Evolutionary conservation across 2,113 vertebrate species (phyloP).

Genomic region (Petrocephalus microphthalmus): DNA sequence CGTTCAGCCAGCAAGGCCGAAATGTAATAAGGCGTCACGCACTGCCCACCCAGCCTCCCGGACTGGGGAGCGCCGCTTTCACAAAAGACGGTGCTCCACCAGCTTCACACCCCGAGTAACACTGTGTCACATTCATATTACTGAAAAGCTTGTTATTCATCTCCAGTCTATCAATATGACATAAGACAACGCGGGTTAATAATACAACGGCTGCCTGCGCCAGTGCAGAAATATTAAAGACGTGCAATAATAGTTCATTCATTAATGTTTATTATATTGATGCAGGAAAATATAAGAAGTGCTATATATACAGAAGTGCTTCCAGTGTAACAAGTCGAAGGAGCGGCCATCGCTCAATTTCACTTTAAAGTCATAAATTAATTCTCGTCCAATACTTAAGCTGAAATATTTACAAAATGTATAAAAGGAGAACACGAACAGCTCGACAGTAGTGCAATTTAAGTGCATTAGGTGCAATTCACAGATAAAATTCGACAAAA

Average conservation of each 20-base stretch:
- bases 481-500: neutral
- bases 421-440: neutral
- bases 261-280: neutral
- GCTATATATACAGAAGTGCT: neutral
- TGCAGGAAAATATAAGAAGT: neutral
- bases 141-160: neutral
- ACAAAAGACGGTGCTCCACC: neutral
- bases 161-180: neutral
- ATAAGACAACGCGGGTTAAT: neutral
- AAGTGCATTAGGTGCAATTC: neutral
- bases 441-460: neutral
- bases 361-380: neutral
- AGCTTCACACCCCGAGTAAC: neutral
- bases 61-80: neutral
- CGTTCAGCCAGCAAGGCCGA: neutral
- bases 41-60: neutral
- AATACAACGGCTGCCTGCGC: neutral
- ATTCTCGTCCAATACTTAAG: neutral
- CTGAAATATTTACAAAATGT: constrained; percentile 3
- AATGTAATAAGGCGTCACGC: neutral
- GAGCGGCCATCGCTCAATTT: neutral
- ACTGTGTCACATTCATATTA: neutral
- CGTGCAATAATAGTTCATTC: neutral
- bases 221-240: neutral
- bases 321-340: neutral